These are phyloP conservation scores for Metopolophium dirhodum DNA, from an alignment of 1,140 invertebrate genomes.

Conservation along the genomic window DNA sequence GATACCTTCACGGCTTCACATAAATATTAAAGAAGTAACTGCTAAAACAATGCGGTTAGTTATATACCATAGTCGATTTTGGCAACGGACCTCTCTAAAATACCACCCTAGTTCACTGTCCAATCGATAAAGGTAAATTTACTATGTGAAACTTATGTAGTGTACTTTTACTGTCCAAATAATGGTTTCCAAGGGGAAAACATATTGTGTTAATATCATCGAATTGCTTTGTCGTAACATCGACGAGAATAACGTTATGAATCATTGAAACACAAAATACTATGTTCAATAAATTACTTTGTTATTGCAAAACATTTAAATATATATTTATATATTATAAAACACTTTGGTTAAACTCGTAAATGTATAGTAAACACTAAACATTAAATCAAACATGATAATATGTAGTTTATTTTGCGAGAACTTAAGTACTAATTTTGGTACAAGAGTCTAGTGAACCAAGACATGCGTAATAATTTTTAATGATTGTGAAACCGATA, in stretches of 20 bases:
- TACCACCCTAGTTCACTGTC: background rate
- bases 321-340: background rate
- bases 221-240: background rate
- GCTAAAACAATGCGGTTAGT: background rate
- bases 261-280: background rate
- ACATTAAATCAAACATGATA: background rate
- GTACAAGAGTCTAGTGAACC: background rate
- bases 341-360: background rate
- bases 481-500: background rate
- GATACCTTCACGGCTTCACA: background rate
- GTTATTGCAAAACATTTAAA: background rate
- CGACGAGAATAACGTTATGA: background rate
- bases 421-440: background rate
- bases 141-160: conserved; percentile 3
- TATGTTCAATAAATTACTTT: background rate
- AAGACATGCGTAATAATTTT: background rate
- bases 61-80: background rate
- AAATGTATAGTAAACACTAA: background rate
- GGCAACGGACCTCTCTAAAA: background rate
- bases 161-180: background rate
- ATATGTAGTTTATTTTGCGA: background rate
- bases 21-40: background rate
- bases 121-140: conserved; percentile 9
- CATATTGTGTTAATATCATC: background rate
- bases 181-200: background rate